Conservation (phyloP, 2,888 invertebrate species). For the Nymphalis c-album region DNA sequence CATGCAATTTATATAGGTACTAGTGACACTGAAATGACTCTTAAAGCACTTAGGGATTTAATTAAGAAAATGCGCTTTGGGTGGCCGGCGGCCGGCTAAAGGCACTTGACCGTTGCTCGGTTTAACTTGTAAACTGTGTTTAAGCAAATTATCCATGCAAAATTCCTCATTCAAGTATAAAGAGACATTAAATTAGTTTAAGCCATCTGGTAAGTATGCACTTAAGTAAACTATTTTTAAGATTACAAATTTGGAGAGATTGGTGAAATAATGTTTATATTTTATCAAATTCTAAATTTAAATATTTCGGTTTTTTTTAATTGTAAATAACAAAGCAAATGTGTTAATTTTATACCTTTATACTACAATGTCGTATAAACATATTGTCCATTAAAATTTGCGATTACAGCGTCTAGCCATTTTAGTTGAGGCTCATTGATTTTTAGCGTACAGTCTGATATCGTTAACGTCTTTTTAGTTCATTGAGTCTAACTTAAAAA, state of each 20-base stretch:
- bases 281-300: background rate
- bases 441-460: slow-evolving; percentile 44
- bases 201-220: slow-evolving; percentile 24
- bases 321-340: background rate
- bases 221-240: slow-evolving; percentile 6
- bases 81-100: slow-evolving; percentile 48
- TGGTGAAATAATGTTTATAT: background rate
- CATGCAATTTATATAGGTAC: slow-evolving; percentile 20
- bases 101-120: slow-evolving; percentile 60
- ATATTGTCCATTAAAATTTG: slow-evolving; percentile 40
- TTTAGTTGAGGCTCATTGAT: slow-evolving; percentile 48
- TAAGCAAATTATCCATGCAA: slow-evolving; percentile 68
- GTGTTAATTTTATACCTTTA: slow-evolving; percentile 49
- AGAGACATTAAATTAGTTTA: slow-evolving; percentile 35
- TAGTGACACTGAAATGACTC: slow-evolving; percentile 37
- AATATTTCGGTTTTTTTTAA: background rate
- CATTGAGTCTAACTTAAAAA: slow-evolving; percentile 24
- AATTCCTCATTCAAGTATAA: slow-evolving; percentile 47
- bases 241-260: background rate
- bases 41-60: slow-evolving; percentile 55
- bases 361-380: slow-evolving; percentile 38
- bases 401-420: slow-evolving; percentile 51
- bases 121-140: slow-evolving; percentile 64
- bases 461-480: slow-evolving; percentile 43
- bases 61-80: slow-evolving; percentile 50